phyloP scores from a whole-genome alignment of 2,888 invertebrate genomes.

The Crioceris asparagi region DNA sequence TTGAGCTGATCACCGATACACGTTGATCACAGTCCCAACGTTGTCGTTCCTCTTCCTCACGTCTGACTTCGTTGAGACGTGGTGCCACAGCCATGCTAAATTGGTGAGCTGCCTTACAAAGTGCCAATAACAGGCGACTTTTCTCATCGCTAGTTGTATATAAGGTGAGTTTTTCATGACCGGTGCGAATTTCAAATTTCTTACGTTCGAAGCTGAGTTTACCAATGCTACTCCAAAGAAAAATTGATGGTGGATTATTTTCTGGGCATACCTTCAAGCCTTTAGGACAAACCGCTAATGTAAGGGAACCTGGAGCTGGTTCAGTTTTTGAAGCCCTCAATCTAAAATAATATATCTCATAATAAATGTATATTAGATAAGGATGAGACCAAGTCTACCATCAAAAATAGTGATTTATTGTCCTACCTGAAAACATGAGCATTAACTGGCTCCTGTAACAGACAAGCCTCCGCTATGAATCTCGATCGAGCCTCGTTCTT shows the following conservation, averaged over 20 bases:
- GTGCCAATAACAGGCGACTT: slow-evolving; percentile 65
- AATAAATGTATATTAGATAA: not conserved
- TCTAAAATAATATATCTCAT: slow-evolving; percentile 32
- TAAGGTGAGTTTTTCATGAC: slow-evolving; percentile 77
- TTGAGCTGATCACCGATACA: slow-evolving; percentile 58
- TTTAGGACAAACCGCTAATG: slow-evolving; percentile 84
- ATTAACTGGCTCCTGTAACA: slow-evolving; percentile 75
- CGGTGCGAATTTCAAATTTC: slow-evolving; percentile 91
- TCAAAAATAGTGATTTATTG: not conserved
- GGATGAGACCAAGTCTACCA: not conserved
- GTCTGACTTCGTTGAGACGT: slow-evolving; percentile 69
- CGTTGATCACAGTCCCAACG: slow-evolving; percentile 37
- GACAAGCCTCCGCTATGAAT: slow-evolving; percentile 83
- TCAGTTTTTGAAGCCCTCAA: slow-evolving; percentile 69
- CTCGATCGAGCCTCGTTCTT: slow-evolving; percentile 73
- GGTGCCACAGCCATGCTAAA: slow-evolving; percentile 90
- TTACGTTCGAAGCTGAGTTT: slow-evolving; percentile 94
- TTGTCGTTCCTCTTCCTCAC: slow-evolving; percentile 68
- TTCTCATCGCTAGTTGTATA: slow-evolving; percentile 90
- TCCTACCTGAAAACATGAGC: slow-evolving; percentile 62
- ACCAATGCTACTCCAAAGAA: slow-evolving; percentile 92
- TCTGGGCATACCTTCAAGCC: slow-evolving; percentile 82
- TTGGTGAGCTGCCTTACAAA: slow-evolving; percentile 70
- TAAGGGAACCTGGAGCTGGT: slow-evolving; percentile 65
- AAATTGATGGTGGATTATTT: slow-evolving; percentile 59